These are phyloP conservation scores for Propithecus deckenii DNA, from an alignment of 2,797 vertebrate species.

Conservation along the genomic window DNA sequence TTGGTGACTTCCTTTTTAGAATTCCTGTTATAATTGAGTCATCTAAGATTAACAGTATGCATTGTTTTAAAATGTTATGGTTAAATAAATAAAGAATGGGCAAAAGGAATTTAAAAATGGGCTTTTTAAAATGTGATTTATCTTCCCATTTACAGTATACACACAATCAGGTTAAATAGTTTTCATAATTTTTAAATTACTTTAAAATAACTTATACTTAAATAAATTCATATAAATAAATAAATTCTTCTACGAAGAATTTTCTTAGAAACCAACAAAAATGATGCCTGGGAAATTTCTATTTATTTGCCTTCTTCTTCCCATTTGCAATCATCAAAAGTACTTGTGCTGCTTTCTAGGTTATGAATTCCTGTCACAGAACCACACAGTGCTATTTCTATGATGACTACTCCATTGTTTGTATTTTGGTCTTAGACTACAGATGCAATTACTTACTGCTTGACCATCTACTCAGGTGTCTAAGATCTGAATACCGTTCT, in stretches of 20 bases:
- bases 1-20: background rate
- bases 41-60: background rate
- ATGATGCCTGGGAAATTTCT: background rate
- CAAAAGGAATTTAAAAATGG: background rate
- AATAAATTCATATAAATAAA: background rate
- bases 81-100: background rate
- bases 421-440: background rate
- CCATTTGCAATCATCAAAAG: background rate
- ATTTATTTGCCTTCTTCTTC: background rate
- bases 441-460: background rate
- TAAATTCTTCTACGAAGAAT: background rate
- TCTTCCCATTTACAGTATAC: background rate
- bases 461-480: background rate
- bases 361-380: background rate
- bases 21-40: background rate
- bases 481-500: background rate
- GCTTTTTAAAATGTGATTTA: background rate
- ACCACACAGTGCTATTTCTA: accelerated
- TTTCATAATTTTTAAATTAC: background rate
- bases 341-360: background rate
- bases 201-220: background rate
- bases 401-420: no score
- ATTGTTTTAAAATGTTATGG: background rate
- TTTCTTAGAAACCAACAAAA: background rate
- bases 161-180: background rate